Evolutionary conservation across 2,888 invertebrate species (phyloP), one percentile per base, ranked within the genome.

Genomic region (Mamestra brassicae): DNA sequence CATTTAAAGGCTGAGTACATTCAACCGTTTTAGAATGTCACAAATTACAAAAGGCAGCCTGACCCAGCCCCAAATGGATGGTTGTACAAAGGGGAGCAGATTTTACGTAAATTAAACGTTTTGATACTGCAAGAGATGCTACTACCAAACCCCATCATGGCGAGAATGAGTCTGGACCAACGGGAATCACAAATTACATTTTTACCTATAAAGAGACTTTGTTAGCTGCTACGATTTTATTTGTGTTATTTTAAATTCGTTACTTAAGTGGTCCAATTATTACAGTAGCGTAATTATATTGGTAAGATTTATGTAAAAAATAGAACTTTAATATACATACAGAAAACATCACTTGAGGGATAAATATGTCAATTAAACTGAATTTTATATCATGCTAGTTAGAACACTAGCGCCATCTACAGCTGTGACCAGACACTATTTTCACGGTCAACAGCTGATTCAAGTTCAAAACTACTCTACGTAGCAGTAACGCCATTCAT

Each of bases 371-470:
- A 63, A 63, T 34, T 5, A 54, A 54, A 47, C n/a, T 15, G 3
- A 26, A n/a, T n/a, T 57, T 1, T 11, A 0, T 57, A 17, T 4
- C 3, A 0, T 13, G 2, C 0, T 1, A 17, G 58, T 34, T 15
- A 10, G 26, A 8, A 68, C 65, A 6, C 58, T 75, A 68, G 65
- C 84, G 81, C 75, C 84, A 84, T 81, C 81, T 81, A 60, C 13
- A 45, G 13, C 0, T 62, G 1, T 4, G 7, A 52, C 52, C 6
- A 13, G 11, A 47, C 6, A 84, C 60, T 50, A 45, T 15, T 47
- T 26, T 68, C 36, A 65, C 55, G 61, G 38, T 0, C 45, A 54
- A 10, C 36, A n/a, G n/a, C 52, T n/a, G n/a, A 68, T 11, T 57
- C 34, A 45, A 13, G 45, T 64, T 38, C 34, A 26, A 10, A 71